phyloP scores from a whole-genome alignment of 2,888 invertebrate genomes.

The Habroteleia sp. region DNA sequence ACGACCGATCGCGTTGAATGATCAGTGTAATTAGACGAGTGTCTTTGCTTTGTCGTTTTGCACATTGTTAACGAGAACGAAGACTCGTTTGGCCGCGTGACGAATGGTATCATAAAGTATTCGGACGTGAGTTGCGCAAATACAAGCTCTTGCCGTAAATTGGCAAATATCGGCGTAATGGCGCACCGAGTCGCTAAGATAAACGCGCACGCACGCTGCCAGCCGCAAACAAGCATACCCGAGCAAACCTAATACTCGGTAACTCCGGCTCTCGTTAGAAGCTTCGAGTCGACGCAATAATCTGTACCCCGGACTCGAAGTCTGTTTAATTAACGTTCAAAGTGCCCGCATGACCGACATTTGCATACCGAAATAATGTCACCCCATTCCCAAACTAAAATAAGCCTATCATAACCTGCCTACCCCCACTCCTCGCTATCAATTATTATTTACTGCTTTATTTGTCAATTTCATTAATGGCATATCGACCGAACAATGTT shows the following conservation, averaged over 20 bases:
- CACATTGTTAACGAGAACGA: constrained; percentile 44
- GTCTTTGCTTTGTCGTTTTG: constrained; percentile 34
- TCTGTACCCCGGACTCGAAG: constrained; percentile 30
- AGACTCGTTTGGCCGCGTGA: constrained; percentile 33
- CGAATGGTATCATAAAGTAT: constrained; percentile 59
- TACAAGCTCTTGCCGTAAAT: constrained; percentile 37
- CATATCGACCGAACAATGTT: no score
- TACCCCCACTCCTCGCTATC: neutral
- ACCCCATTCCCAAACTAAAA: constrained; percentile 10
- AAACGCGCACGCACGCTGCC: constrained; percentile 47
- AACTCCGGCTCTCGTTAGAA: constrained; percentile 43
- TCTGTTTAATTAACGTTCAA: constrained; percentile 53
- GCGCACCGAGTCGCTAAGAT: constrained; percentile 43
- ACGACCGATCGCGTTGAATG: constrained; percentile 13
- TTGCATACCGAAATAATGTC: constrained; percentile 39
- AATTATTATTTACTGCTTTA: constrained; percentile 1
- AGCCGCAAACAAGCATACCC: constrained; percentile 38
- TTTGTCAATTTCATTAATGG: no score
- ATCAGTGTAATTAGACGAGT: constrained; percentile 24
- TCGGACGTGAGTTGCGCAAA: constrained; percentile 44
- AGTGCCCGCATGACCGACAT: constrained; percentile 45
- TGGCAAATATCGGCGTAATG: constrained; percentile 52
- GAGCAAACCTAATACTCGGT: constrained; percentile 44
- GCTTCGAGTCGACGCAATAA: constrained; percentile 47
- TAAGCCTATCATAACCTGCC: constrained; percentile 12